A percentile compares a stretch with the other conserved stretches of the same genome.
These are phyloP conservation scores for Frankliniella fusca DNA, from an alignment of 2,888 invertebrate genomes.

Conservation along the genomic window DNA sequence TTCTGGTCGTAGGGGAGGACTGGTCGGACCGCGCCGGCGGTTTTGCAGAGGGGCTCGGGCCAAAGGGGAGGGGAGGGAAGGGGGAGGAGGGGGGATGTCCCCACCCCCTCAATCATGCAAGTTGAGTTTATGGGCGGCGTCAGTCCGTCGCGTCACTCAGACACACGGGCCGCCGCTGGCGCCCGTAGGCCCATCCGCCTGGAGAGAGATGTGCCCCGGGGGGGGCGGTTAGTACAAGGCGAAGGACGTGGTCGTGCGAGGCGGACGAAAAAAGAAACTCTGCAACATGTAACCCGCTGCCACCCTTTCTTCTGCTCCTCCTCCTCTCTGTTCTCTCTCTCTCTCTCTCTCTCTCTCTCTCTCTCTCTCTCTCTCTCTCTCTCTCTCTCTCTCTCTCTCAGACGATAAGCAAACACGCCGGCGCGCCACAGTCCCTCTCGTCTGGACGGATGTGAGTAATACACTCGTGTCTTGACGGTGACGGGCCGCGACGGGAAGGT, in stretches of 20 bases:
- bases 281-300: too few relatives aligned
- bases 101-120: slow-evolving; percentile 24
- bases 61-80: too few relatives aligned
- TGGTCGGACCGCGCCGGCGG: not conserved
- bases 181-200: not conserved
- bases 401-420: not conserved
- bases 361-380: not conserved
- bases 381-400: not conserved
- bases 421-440: not conserved
- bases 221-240: too few relatives aligned
- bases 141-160: not conserved
- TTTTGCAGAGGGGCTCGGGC: too few relatives aligned
- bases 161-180: too few relatives aligned
- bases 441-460: not conserved
- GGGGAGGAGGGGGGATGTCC: not conserved
- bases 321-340: not conserved
- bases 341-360: not conserved
- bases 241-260: too few relatives aligned
- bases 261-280: too few relatives aligned
- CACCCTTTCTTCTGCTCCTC: too few relatives aligned
- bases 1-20: not conserved
- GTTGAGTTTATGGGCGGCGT: slow-evolving; percentile 22
- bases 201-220: not conserved
- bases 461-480: too few relatives aligned
- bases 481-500: too few relatives aligned